Evolutionary conservation across 2,113 vertebrate genomes (phyloP).

Genomic region (Solenodon paradoxus): DNA sequence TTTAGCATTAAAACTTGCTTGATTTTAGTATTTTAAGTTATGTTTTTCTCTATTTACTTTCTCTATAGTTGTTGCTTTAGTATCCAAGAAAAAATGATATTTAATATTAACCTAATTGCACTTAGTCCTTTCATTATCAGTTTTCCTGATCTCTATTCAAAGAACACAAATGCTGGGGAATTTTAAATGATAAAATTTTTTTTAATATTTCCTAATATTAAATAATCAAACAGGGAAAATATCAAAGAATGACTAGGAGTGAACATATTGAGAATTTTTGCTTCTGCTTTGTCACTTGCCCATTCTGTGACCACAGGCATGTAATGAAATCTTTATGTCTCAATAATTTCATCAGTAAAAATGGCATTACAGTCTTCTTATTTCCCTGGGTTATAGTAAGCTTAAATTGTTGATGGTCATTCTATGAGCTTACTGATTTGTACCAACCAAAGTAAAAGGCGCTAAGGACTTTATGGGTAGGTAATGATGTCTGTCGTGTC

Average conservation of each 20-base stretch:
- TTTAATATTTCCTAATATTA: neutral
- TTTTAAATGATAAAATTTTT: neutral
- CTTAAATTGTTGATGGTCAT: neutral
- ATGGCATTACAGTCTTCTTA: neutral
- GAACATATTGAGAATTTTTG: neutral
- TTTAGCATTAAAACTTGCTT: neutral
- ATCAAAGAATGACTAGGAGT: neutral
- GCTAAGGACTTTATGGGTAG: neutral
- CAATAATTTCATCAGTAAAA: neutral
- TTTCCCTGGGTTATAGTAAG: neutral
- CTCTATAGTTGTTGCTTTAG: neutral
- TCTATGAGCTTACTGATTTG: neutral
- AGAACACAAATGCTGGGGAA: neutral
- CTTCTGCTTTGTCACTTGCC: neutral
- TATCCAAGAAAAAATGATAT: neutral
- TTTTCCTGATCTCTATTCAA: neutral
- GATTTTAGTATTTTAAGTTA: conserved; percentile 6
- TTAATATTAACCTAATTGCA: neutral
- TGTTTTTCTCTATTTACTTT: neutral
- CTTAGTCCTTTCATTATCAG: neutral
- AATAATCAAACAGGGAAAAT: neutral
- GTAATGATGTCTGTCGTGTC: neutral
- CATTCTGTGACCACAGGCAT: neutral
- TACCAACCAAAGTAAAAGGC: neutral
- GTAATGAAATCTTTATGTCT: neutral